Evolutionary conservation across 2,888 invertebrate genomes (phyloP), one percentile per base, ranked within the genome.

Genomic region (Papilio gigon): DNA sequence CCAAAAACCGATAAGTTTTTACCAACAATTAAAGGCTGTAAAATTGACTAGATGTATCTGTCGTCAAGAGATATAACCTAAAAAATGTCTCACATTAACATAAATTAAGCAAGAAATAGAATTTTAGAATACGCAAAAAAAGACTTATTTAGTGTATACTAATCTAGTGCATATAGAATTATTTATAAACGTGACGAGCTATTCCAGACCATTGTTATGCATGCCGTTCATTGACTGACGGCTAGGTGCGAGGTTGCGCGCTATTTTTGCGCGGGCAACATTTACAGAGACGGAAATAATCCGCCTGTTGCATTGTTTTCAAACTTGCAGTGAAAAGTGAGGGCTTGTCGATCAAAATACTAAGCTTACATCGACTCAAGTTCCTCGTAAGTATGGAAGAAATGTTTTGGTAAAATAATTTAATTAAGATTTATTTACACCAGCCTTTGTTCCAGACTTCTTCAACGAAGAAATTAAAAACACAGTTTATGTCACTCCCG

Each of bases 141-240:
- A 5, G 9, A n/a, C 25, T 25, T 5, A 53, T n/a, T 14, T 8
- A 53, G 2, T n/a, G n/a, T 27, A 9, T n/a, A 56, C 9, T 17
- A 9, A n/a, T n/a, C 1, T 30, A 30, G 27, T 1, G 2, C 17
- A 53, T 53, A 53, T 27, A 30, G 30, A 27, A 9, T 17, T 50
- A 56, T 56, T 56, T 30, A 30, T 56, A 30, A 30, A 30, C 9
- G n/a, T 22, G 25, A 4, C 20, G 37, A 22, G 14, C 59, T 27
- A 67, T 35, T 67, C 42, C 12, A 53, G 40, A 40, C 50, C 27
- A 47, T 62, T 62, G 61, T 67, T 67, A 62, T 67, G 61, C 37
- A 30, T 50, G 50, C 40, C 67, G 67, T 67, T 67, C 67, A 67
- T 62, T 67, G 67, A 62, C 62, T 62, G 67, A 61, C 67, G 53